Percentiles rank a stretch among this genome's conserved stretches.
These are phyloP conservation scores for Melanotaenia parkinsoni DNA, from an alignment of 2,797 vertebrate genomes.

Conservation along the genomic window DNA sequence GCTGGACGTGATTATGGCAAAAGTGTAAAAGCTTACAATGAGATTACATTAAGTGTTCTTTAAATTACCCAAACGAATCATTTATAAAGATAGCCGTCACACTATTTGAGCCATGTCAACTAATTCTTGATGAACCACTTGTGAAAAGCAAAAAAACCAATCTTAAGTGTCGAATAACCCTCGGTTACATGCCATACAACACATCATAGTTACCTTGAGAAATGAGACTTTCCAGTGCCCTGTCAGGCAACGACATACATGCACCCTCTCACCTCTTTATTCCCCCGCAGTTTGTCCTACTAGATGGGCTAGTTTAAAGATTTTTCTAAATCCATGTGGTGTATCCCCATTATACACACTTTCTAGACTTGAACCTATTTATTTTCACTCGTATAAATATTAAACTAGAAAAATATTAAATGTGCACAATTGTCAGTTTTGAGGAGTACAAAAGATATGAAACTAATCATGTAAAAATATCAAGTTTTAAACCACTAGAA, in stretches of 20 bases:
- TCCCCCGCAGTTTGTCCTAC: not conserved
- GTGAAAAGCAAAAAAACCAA: constrained; percentile 34
- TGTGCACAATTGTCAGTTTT: too few species aligned
- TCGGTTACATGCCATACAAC: not conserved
- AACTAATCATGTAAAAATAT: not conserved
- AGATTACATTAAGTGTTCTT: not conserved
- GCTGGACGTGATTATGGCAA: constrained; percentile 4
- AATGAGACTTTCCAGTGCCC: not conserved
- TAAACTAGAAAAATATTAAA: too few species aligned
- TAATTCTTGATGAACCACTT: constrained; percentile 29
- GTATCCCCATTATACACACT: not conserved
- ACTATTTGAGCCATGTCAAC: constrained; percentile 39
- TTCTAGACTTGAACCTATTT: not conserved
- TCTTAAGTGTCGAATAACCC: not conserved
- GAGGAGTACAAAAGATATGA: not conserved
- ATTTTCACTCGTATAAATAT: not conserved
- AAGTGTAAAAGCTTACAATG: not conserved
- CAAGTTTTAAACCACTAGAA: too few species aligned
- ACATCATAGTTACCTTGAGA: not conserved
- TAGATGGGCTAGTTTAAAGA: not conserved
- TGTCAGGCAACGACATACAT: not conserved
- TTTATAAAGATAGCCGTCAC: constrained; percentile 21
- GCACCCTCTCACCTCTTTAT: not conserved
- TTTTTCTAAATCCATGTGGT: not conserved
- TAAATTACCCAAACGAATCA: constrained; percentile 15